phyloP scores from a whole-genome alignment of 1,140 invertebrate species.

The Kradibia gibbosae region DNA sequence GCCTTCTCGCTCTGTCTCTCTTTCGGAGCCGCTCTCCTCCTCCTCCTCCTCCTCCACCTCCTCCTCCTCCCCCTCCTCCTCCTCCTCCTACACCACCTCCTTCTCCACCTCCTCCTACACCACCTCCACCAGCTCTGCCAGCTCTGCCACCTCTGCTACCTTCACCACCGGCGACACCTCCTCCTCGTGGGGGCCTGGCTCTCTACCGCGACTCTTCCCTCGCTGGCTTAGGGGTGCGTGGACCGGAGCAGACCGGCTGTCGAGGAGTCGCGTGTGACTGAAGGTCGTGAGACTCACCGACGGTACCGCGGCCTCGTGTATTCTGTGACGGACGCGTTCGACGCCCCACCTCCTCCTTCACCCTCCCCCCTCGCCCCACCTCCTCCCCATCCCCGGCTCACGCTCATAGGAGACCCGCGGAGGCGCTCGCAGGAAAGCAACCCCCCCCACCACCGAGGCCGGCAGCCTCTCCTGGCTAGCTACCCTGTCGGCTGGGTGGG shows the following conservation, averaged over 20 bases:
- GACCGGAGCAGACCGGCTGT: neutral
- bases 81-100: slow-evolving; percentile 12
- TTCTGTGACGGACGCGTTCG: neutral
- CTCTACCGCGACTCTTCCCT: neutral
- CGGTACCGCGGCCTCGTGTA: neutral
- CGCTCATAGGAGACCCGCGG: slow-evolving; percentile 5
- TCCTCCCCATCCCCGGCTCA: neutral
- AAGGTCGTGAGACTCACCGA: neutral
- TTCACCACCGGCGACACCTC: no score
- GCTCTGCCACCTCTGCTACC: neutral
- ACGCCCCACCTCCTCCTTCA: no score
- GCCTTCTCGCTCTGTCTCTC: slow-evolving; percentile 47
- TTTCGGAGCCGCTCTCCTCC: slow-evolving; percentile 30
- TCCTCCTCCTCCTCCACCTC: slow-evolving; percentile 10
- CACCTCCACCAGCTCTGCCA: neutral
- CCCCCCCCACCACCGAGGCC: slow-evolving; percentile 30
- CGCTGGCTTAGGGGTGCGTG: neutral
- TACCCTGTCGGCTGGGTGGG: neutral
- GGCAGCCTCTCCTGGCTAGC: neutral
- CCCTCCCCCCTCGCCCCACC: neutral
- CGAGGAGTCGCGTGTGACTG: slow-evolving; percentile 14
- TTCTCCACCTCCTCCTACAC: neutral
- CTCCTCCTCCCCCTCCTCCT: neutral
- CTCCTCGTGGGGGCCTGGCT: neutral
- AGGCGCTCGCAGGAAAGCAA: slow-evolving; percentile 12